phyloP scores from a whole-genome alignment of 2,888 invertebrate genomes.

The Coecobrya sp. region DNA sequence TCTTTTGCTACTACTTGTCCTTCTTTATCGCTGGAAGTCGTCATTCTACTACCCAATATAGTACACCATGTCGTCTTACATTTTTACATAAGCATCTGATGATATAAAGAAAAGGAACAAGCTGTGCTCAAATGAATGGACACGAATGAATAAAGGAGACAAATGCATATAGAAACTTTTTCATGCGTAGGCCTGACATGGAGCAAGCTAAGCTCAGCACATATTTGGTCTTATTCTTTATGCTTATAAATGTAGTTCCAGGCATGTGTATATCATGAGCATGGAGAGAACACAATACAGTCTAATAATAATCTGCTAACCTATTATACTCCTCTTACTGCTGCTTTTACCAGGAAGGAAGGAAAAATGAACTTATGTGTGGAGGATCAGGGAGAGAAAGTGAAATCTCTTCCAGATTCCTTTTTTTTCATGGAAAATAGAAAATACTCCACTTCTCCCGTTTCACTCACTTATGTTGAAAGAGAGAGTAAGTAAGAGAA shows the following conservation, averaged over 20 bases:
- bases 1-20: neutral
- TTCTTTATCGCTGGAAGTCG: neutral
- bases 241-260: neutral
- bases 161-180: constrained; percentile 4
- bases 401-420: constrained; percentile 51
- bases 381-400: constrained; percentile 49
- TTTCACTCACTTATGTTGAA: constrained; percentile 38
- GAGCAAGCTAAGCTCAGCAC: constrained; percentile 10
- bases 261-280: neutral
- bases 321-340: constrained; percentile 25
- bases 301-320: constrained; percentile 39
- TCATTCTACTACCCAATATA: neutral
- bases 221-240: neutral
- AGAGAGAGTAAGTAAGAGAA: neutral
- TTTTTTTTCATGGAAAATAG: constrained; percentile 50
- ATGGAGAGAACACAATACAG: neutral
- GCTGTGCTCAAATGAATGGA: constrained; percentile 19
- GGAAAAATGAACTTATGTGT: neutral
- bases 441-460: constrained; percentile 30
- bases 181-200: constrained; percentile 20
- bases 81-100: neutral
- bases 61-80: neutral
- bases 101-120: neutral
- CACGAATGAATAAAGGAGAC: neutral
- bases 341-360: constrained; percentile 26